A percentile compares a stretch with the other conserved stretches of the same genome.
phyloP scores from a whole-genome alignment of 2,888 invertebrate species.

The Serrognathus titanus region DNA sequence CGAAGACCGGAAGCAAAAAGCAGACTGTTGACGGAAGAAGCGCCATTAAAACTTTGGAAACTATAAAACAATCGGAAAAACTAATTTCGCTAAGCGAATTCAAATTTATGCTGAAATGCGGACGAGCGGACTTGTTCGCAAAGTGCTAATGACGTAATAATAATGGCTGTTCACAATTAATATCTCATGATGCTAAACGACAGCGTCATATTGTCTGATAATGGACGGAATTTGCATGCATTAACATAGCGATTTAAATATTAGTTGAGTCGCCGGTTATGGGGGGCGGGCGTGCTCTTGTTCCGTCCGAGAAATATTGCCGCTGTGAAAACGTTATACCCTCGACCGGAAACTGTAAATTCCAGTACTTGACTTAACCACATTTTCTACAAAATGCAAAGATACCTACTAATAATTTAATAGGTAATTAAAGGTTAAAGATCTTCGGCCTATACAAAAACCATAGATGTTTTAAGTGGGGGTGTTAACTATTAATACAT shows the following conservation, averaged over 20 bases:
- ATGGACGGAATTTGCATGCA: neutral
- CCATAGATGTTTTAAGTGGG: too few relatives aligned
- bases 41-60: neutral
- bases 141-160: constrained; percentile 50
- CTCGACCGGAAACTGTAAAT: too few relatives aligned
- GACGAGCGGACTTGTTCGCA: constrained; percentile 14
- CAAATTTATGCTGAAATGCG: constrained; percentile 1
- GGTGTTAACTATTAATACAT: too few relatives aligned
- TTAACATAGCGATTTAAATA: constrained; percentile 4
- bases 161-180: constrained; percentile 50
- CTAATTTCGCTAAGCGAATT: constrained; percentile 1
- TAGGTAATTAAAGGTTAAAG: too few relatives aligned
- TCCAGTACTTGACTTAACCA: too few relatives aligned
- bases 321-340: too few relatives aligned
- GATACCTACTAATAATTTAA: too few relatives aligned
- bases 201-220: constrained; percentile 38
- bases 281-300: constrained; percentile 16
- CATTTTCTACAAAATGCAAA: too few relatives aligned
- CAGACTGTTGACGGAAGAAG: too few relatives aligned
- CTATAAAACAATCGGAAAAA: neutral
- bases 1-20: too few relatives aligned
- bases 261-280: constrained; percentile 9
- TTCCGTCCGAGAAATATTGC: too few relatives aligned
- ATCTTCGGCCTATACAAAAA: too few relatives aligned
- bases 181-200: constrained; percentile 47